phyloP scores from a whole-genome alignment of 1,140 invertebrate species.

The Cyrtorhinus lividipennis region DNA sequence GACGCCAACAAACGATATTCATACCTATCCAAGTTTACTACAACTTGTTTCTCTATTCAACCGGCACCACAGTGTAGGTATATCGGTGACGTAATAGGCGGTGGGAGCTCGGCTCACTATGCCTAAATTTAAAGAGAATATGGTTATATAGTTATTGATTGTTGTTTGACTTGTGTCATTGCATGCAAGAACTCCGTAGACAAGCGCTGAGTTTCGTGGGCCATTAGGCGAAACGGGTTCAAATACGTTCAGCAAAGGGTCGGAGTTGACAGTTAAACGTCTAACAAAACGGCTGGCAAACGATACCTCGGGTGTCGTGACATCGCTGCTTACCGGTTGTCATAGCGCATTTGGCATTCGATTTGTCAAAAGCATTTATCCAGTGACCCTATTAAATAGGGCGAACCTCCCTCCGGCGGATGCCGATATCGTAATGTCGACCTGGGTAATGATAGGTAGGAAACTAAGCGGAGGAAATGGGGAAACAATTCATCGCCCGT shows the following conservation, averaged over 20 bases:
- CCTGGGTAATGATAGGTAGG: background rate
- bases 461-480: background rate
- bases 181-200: too few species aligned
- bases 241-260: background rate
- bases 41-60: too few species aligned
- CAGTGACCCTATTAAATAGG: slow-evolving; percentile 1
- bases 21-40: too few species aligned
- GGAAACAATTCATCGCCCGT: background rate
- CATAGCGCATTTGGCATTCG: background rate
- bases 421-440: slow-evolving; percentile 4
- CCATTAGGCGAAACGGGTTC: background rate
- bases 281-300: background rate
- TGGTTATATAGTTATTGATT: too few species aligned
- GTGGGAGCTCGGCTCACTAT: too few species aligned
- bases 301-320: background rate
- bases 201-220: too few species aligned
- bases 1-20: too few species aligned
- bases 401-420: background rate
- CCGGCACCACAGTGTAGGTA: too few species aligned
- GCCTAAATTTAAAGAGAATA: too few species aligned
- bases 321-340: background rate
- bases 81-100: too few species aligned
- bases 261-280: background rate
- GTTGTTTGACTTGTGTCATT: too few species aligned
- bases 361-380: slow-evolving; percentile 3